A percentile compares a stretch with the other conserved stretches of the same genome.
Conservation (phyloP, 2,888 invertebrate genomes). For the Sminthurides aquaticus region DNA sequence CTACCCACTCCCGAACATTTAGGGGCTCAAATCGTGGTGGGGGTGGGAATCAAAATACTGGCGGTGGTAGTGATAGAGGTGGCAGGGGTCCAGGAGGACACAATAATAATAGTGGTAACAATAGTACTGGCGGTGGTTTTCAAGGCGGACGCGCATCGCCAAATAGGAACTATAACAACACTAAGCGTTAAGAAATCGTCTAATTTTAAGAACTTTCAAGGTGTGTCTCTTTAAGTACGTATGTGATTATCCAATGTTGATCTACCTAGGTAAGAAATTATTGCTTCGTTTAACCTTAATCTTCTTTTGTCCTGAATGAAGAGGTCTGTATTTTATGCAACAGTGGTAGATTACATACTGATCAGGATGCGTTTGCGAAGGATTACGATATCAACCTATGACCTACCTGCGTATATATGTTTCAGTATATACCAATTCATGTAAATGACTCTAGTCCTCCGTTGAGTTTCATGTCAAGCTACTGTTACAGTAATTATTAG, state of each 20-base stretch:
- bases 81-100: constrained; percentile 46
- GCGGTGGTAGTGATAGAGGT: constrained; percentile 44
- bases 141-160: constrained; percentile 23
- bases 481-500: neutral
- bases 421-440: neutral
- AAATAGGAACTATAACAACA: constrained; percentile 20
- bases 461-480: constrained; percentile 13
- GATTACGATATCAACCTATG: neutral
- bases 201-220: constrained; percentile 5
- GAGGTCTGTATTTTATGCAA: constrained; percentile 13
- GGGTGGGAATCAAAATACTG: constrained; percentile 4
- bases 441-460: constrained; percentile 18
- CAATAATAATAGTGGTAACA: constrained; percentile 14
- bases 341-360: constrained; percentile 13
- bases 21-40: constrained; percentile 39
- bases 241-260: constrained; percentile 16
- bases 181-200: constrained; percentile 19
- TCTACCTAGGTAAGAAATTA: constrained; percentile 12
- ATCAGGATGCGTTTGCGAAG: constrained; percentile 1
- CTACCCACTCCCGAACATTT: constrained; percentile 34
- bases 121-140: constrained; percentile 18
- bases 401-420: neutral
- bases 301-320: constrained; percentile 13
- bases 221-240: constrained; percentile 18
- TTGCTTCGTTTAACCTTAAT: constrained; percentile 4